phyloP scores from a whole-genome alignment of 2,888 invertebrate species.

The Acrobasis suavella region DNA sequence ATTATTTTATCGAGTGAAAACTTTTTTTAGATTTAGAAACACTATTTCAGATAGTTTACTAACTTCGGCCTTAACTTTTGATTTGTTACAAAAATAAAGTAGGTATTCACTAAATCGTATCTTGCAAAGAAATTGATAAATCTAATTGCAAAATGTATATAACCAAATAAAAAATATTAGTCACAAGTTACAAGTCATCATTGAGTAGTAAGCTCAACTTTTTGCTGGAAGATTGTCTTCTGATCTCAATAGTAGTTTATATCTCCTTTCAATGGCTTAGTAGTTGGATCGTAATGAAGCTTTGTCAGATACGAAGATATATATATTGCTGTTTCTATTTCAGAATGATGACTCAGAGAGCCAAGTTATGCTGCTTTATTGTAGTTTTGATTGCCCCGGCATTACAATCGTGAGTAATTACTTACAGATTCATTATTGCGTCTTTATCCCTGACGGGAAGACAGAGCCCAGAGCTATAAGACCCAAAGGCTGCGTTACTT shows the following conservation, averaged over 20 bases:
- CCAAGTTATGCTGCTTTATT: slow-evolving; percentile 47
- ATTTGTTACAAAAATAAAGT: no score
- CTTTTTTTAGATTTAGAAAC: no score
- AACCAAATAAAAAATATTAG: background rate
- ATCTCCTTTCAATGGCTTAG: background rate
- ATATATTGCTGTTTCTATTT: slow-evolving; percentile 42
- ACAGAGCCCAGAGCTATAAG: no score
- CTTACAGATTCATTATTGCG: background rate
- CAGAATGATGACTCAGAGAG: slow-evolving; percentile 62
- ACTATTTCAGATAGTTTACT: no score
- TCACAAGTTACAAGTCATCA: background rate
- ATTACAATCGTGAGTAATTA: slow-evolving; percentile 61
- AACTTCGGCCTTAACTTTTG: no score
- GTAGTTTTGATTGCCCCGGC: slow-evolving; percentile 52
- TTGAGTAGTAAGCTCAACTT: background rate
- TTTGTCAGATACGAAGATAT: background rate
- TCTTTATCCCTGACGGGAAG: no score
- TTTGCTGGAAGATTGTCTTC: background rate
- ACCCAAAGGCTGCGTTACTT: no score
- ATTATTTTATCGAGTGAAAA: no score
- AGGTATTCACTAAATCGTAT: no score
- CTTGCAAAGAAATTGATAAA: no score
- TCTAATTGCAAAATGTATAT: background rate
- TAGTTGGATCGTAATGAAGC: background rate
- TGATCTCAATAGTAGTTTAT: background rate